Percentiles rank a stretch among this genome's conserved stretches.
phyloP scores from a whole-genome alignment of 1,140 invertebrate species.

The Melipona quadrifasciata region DNA sequence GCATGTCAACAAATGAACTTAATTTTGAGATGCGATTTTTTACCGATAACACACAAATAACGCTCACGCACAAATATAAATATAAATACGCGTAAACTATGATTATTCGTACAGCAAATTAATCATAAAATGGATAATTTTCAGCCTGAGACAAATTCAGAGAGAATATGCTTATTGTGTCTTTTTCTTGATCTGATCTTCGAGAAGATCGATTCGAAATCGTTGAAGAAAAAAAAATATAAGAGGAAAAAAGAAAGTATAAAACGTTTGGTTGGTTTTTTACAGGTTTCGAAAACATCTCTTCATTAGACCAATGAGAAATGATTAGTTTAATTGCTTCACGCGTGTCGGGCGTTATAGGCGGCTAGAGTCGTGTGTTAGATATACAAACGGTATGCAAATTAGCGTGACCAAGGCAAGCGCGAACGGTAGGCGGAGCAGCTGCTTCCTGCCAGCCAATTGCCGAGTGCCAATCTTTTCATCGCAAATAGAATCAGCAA shows the following conservation, averaged over 20 bases:
- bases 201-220: not conserved
- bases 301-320: slow-evolving; percentile 5
- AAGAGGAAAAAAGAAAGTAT: too few species aligned
- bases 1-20: too few species aligned
- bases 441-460: slow-evolving; percentile 51
- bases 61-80: too few species aligned
- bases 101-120: too few species aligned
- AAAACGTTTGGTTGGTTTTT: not conserved
- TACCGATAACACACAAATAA: too few species aligned
- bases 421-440: slow-evolving; percentile 41
- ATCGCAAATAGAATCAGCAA: slow-evolving; percentile 45
- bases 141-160: too few species aligned
- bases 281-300: not conserved
- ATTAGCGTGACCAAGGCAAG: slow-evolving; percentile 48
- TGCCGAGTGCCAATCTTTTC: slow-evolving; percentile 46
- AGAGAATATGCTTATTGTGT: too few species aligned
- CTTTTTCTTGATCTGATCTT: too few species aligned
- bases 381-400: slow-evolving; percentile 41
- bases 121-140: too few species aligned
- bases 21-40: too few species aligned
- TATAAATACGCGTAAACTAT: too few species aligned
- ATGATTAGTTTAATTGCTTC: slow-evolving; percentile 20
- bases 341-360: not conserved
- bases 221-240: not conserved
- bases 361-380: not conserved